Conservation (phyloP, 2,888 invertebrate genomes). For the Mesorhabditis sp. region DNA sequence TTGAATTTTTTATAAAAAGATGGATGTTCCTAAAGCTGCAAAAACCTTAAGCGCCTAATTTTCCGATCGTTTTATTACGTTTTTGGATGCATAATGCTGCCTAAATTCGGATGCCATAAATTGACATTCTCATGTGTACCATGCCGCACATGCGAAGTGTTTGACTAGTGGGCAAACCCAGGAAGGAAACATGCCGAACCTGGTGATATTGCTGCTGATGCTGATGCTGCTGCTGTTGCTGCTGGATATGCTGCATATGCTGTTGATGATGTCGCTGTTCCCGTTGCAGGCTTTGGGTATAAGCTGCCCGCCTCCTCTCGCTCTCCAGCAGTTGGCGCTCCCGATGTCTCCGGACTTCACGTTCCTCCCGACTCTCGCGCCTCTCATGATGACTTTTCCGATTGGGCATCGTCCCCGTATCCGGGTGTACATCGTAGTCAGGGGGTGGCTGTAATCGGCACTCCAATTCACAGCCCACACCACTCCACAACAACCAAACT, state of each 20-base stretch:
- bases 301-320: not conserved
- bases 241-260: not conserved
- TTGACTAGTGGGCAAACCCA: no score
- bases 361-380: constrained; percentile 1
- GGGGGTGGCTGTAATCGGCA: constrained; percentile 28
- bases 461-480: constrained; percentile 19
- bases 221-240: not conserved
- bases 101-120: not conserved
- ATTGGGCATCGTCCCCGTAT: not conserved
- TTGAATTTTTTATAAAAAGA: no score
- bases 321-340: constrained; percentile 18
- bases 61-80: no score
- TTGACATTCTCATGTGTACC: no score
- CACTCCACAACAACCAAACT: constrained; percentile 13
- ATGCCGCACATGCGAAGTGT: no score
- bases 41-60: no score
- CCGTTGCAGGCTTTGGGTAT: not conserved
- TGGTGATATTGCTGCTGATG: not conserved
- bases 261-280: not conserved
- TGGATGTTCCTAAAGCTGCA: no score
- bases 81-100: not conserved
- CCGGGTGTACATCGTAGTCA: constrained; percentile 25
- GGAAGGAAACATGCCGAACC: not conserved
- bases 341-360: constrained; percentile 28
- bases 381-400: constrained; percentile 19